phyloP scores from a whole-genome alignment of 2,113 vertebrate species.

The Pseudopipra pipra region DNA sequence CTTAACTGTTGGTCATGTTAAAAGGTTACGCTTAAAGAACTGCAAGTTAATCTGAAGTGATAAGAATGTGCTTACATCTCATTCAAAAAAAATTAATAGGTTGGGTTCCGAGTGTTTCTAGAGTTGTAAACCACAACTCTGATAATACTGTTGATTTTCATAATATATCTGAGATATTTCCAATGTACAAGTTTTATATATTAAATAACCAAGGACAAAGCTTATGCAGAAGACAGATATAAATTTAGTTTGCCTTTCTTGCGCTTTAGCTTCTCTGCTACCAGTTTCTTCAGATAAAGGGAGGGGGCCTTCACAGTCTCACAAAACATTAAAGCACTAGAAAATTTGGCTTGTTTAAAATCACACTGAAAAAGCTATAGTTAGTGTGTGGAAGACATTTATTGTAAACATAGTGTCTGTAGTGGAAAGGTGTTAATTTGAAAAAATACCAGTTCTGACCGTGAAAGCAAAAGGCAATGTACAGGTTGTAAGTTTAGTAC shows the following conservation, averaged over 20 bases:
- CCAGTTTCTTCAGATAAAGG: not conserved
- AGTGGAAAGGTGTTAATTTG: not conserved
- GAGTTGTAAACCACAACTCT: not conserved
- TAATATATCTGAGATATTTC: not conserved
- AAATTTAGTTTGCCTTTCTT: not conserved
- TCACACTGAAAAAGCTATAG: not conserved
- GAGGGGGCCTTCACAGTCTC: not conserved
- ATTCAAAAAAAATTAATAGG: not conserved
- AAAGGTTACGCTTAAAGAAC: not conserved
- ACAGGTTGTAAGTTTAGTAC: not conserved
- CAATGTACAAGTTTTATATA: not conserved
- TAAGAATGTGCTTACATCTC: rapidly evolving
- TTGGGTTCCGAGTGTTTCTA: not conserved
- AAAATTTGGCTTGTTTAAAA: not conserved
- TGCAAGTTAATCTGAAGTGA: not conserved
- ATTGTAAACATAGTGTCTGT: not conserved
- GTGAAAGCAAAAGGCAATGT: not conserved
- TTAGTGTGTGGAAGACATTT: not conserved
- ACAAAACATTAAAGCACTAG: not conserved
- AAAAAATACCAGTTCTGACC: not conserved
- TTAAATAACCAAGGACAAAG: not conserved
- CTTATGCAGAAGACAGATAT: not conserved
- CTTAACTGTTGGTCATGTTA: not conserved
- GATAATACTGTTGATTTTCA: not conserved
- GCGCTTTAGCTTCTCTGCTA: not conserved